Percentiles rank a stretch among this genome's conserved stretches.
These are phyloP conservation scores for Anoplolepis gracilipes DNA, from an alignment of 1,140 invertebrate species.

Conservation along the genomic window DNA sequence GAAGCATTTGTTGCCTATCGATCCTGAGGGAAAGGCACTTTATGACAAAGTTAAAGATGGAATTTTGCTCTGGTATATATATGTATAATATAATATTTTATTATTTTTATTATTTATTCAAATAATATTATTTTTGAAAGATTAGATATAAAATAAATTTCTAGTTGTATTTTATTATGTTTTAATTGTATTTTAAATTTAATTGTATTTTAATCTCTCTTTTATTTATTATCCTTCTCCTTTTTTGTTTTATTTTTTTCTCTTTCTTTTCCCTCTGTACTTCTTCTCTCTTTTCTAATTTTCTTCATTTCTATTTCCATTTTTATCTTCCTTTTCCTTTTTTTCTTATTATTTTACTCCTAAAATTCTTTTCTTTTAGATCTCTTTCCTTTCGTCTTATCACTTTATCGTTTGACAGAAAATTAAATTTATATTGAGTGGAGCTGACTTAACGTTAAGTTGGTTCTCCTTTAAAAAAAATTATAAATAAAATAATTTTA, in stretches of 20 bases:
- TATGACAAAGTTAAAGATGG: conserved; percentile 98
- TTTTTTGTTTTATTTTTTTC: no score
- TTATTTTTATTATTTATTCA: neutral
- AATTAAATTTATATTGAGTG: no score
- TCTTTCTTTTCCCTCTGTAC: no score
- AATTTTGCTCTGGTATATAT: conserved; percentile 95
- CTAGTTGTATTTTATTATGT: neutral
- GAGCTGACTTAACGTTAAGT: no score
- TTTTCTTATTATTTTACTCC: no score
- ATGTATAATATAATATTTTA: conserved; percentile 13
- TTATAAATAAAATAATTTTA: no score
- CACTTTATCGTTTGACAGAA: no score
- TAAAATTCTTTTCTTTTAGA: no score
- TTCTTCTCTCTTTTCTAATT: no score
- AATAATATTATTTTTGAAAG: neutral
- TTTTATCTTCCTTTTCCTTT: neutral
- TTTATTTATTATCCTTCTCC: no score
- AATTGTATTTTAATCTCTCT: neutral
- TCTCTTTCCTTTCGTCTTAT: no score
- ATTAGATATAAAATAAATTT: neutral
- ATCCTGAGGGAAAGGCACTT: conserved; percentile 94
- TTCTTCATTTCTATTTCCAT: neutral
- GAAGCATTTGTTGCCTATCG: conserved; percentile 95
- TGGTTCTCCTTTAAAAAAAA: no score
- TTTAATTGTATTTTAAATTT: neutral